Conservation (phyloP, 1,140 invertebrate species). For the Brachystomella parvula region DNA sequence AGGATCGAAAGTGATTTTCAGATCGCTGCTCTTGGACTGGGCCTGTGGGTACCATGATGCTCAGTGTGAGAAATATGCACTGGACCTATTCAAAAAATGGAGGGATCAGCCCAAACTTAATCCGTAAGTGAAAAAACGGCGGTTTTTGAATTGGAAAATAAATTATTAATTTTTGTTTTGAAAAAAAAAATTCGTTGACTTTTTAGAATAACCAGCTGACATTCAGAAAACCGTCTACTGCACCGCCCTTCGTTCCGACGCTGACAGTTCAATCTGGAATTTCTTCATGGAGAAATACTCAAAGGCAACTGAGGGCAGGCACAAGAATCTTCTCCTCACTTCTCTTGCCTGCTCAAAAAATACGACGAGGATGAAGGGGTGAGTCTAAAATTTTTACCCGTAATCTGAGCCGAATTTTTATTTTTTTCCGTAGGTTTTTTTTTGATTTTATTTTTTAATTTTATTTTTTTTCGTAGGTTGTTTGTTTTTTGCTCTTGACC, state of each 20-base stretch:
- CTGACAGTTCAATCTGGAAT: not conserved
- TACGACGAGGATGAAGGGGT: not conserved
- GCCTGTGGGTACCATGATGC: not conserved
- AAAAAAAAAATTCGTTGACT: not conserved
- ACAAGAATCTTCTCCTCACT: conserved; percentile 2
- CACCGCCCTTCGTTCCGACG: not conserved
- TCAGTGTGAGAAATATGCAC: not conserved
- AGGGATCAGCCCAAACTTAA: not conserved
- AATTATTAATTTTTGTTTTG: not conserved
- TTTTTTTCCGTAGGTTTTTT: not conserved
- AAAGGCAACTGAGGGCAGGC: not conserved
- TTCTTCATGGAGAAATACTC: not conserved
- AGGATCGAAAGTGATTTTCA: not conserved
- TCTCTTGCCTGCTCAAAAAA: not conserved
- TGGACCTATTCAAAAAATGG: not conserved
- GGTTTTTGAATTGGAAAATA: not conserved
- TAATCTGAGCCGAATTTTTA: not conserved
- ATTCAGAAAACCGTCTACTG: not conserved
- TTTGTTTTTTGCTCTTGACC: not conserved
- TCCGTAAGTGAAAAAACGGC: not conserved
- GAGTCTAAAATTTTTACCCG: not conserved
- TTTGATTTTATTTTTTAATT: not conserved
- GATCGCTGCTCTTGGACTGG: not conserved
- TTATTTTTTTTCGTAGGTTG: not conserved
- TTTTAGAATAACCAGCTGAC: not conserved